Base-by-base conservation (phyloP, 2,797 vertebrate species). In the Perodicticus potto region DNA sequence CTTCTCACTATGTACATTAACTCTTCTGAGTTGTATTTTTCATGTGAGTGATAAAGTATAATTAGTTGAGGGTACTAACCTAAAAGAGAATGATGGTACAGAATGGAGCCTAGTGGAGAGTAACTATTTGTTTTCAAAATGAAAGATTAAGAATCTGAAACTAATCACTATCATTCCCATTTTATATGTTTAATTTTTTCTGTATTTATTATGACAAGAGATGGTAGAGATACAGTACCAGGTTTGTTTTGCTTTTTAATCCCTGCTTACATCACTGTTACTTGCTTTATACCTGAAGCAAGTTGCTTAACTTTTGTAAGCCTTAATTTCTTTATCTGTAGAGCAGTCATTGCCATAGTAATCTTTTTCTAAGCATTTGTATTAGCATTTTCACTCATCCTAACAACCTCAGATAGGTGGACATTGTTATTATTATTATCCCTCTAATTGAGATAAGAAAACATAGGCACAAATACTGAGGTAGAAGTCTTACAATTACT, bases 341-440 rank as follows among this genome's bases (percentile, higher is more conserved):
- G 23, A 89, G 20, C 70, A 92, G 22, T 27, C 25, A 49, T 86
- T 61, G 37, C 61, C 76, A 49, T 34, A 34, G 53, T 77, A 45
- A 53, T 61, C 16, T 96, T 92, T 92, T 78, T 93, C 72, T 59
- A 73, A 77, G 53, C 63, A 63, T 84, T 78, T 86, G 37, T 43
- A 37, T 78, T 86, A 88, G 5, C 85, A 32, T 40, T 94, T 45
- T 93, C 63, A 40, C 37, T 91, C 63, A 32, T 83, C 29, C 69
- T 86, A 22, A 61, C 11, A 53, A 57, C n/a, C 16, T n/a, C n/a
- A 72, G 29, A 86, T 22, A 93, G 13, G 43, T 78, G 27, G 59
- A 20, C 45, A 67, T 76, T 81, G 55, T 65, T 84, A 25, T 76
- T 88, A 55, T 65, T 84, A 25, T 86, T 59, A 70, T 78, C 13